A percentile compares a stretch with the other conserved stretches of the same genome.
These are phyloP conservation scores for Sinocyclocheilus grahami DNA, from an alignment of 2,113 vertebrate genomes.

Conservation along the genomic window DNA sequence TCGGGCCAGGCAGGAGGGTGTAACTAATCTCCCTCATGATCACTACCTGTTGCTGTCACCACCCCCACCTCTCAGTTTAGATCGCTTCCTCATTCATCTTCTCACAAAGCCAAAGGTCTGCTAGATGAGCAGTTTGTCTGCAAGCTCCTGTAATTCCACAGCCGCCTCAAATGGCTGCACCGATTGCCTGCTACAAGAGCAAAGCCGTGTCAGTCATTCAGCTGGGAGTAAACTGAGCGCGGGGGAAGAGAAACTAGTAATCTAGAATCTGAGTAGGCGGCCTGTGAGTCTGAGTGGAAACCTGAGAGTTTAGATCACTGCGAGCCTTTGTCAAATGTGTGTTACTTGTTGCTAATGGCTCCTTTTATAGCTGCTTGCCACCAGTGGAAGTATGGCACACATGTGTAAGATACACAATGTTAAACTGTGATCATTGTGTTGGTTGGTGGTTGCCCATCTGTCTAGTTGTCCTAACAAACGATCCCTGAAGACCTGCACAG, in stretches of 20 bases:
- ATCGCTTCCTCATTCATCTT: conserved; percentile 78
- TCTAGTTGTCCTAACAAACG: background rate
- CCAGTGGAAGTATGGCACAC: background rate
- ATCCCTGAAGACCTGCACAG: background rate
- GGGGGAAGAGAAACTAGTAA: conserved; percentile 76
- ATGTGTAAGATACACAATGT: background rate
- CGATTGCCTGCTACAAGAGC: conserved; percentile 66
- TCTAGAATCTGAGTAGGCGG: conserved; percentile 67
- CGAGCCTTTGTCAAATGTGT: background rate
- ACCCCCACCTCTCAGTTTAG: conserved; percentile 66
- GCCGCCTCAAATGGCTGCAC: conserved; percentile 62
- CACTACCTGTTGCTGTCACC: conserved; percentile 66
- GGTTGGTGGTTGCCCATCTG: background rate
- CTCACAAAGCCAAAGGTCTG: conserved; percentile 71
- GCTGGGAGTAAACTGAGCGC: conserved; percentile 70
- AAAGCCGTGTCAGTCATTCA: conserved; percentile 77
- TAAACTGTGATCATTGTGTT: background rate
- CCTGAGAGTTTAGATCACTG: conserved; percentile 16
- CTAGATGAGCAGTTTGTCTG: conserved; percentile 76
- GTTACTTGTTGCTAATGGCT: background rate
- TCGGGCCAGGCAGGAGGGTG: conserved; percentile 10
- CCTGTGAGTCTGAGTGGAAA: conserved; percentile 20
- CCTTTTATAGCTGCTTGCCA: background rate
- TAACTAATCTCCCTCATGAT: conserved; percentile 62
- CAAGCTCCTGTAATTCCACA: conserved; percentile 75